These are phyloP conservation scores for Quadroppia sp. DNA, from an alignment of 2,888 invertebrate genomes.

Conservation along the genomic window DNA sequence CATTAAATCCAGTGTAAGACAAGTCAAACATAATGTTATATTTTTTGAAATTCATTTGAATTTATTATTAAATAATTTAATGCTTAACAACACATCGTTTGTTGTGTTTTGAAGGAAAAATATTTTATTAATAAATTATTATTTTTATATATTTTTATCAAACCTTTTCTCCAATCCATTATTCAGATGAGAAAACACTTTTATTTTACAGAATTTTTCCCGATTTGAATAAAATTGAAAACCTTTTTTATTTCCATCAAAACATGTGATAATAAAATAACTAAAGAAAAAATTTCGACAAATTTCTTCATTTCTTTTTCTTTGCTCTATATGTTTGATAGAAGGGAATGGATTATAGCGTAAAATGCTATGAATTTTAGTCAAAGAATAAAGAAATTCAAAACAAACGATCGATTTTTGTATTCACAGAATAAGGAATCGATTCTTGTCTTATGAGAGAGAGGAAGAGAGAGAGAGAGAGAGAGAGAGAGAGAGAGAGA, in stretches of 20 bases:
- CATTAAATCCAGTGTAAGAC: not conserved
- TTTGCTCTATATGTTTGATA: not conserved
- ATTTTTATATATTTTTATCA: no score
- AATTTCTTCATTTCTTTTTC: no score
- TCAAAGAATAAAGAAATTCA: conserved; percentile 4
- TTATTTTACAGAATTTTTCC: no score
- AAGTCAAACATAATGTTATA: conserved; percentile 5
- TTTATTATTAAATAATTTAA: conserved; percentile 12
- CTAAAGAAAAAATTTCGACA: no score
- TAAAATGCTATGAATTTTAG: not conserved
- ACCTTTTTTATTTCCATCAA: no score
- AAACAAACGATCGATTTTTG: conserved; percentile 1
- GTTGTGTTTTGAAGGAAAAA: no score
- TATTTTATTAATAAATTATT: no score
- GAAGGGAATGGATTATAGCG: not conserved
- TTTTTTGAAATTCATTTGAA: not conserved
- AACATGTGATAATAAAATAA: no score
- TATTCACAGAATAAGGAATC: no score
- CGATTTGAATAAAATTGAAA: no score
- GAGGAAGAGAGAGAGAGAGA: not conserved
- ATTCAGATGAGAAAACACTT: no score
- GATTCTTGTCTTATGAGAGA: not conserved
- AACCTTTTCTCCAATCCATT: no score
- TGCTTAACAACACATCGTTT: not conserved
- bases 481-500: not conserved